These are phyloP conservation scores for Oncorhynchus gorbuscha DNA, from an alignment of 2,113 vertebrate species.

Conservation along the genomic window DNA sequence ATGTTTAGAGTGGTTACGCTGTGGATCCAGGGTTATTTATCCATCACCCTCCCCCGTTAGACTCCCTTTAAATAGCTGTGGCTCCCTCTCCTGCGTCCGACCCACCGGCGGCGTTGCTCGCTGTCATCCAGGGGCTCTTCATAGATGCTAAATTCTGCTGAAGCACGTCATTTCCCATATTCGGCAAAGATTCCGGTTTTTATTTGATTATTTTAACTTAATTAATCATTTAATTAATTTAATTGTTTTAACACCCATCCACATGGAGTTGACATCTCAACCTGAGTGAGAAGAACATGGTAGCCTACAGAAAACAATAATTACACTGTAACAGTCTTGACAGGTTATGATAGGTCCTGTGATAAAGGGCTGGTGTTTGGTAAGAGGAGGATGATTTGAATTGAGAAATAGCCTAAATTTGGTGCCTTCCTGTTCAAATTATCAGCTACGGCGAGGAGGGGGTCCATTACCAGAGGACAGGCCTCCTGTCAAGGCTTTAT, in stretches of 20 bases:
- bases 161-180: constrained; percentile 60
- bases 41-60: constrained; percentile 37
- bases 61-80: constrained; percentile 74
- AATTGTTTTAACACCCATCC: not conserved
- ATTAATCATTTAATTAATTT: too few relatives aligned
- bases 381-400: too few relatives aligned
- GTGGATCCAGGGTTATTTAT: constrained; percentile 56
- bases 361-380: too few relatives aligned
- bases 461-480: too few relatives aligned
- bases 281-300: not conserved
- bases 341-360: too few relatives aligned
- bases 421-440: too few relatives aligned
- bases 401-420: too few relatives aligned
- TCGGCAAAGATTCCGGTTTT: not conserved
- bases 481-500: too few relatives aligned
- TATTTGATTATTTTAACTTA: not conserved
- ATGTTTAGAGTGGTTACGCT: constrained; percentile 29
- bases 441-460: too few relatives aligned
- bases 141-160: constrained; percentile 54
- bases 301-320: too few relatives aligned
- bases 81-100: constrained; percentile 53
- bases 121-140: constrained; percentile 49
- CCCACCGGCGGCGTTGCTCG: not conserved
- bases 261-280: not conserved
- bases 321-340: too few relatives aligned